Base-by-base conservation (phyloP, 2,113 vertebrate species). In the Chiloscyllium plagiosum region DNA sequence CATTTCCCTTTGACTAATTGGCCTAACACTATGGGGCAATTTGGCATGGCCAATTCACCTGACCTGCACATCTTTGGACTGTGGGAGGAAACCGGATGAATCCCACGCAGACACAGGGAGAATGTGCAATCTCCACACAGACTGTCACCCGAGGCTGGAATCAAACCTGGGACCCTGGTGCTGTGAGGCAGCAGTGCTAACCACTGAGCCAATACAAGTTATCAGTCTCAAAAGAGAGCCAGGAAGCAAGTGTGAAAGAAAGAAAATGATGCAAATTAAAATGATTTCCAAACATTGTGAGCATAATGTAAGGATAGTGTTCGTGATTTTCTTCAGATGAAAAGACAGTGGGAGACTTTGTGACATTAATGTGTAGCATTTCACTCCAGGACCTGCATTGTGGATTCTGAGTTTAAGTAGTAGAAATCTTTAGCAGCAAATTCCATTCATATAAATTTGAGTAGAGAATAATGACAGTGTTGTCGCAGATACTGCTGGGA, bases 241-340 rank as follows among this genome's bases (percentile, higher is more conserved):
- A 95, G 96, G 96, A 97, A 96, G 96, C 96, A 97, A 65, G 96
- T 96, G 85, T 95, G 94, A 95, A 96, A 98, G 97, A 96, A 97
- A 98, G 97, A 96, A 97, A 97, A 97, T 97, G 97, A 97, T 98
- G 97, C 97, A 96, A 96, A 96, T 5, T 68, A n/a, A 66, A 47
- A 83, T 61, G 52, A 12, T 90, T 61, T 26, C 52, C 87, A 61
- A 52, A 61, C 52, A 1, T 2, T 89, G 22, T 61, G 52, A 29
- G 29, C 22, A 61, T 90, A 33, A 29, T 90, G 87, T 52, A 90
- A n/a, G 12, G 26, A 90, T 90, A 90, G 22, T 42, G 19, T 15
- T 12, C 29, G 15, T 90, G 24, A 90, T 26, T 65, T 90, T 61
- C 50, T 90, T 33, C 52, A 33, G 52, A 83, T 42, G n/a, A 83